Evolutionary conservation across 2,888 invertebrate genomes (phyloP).

Genomic region (Drosophila meridiana): DNA sequence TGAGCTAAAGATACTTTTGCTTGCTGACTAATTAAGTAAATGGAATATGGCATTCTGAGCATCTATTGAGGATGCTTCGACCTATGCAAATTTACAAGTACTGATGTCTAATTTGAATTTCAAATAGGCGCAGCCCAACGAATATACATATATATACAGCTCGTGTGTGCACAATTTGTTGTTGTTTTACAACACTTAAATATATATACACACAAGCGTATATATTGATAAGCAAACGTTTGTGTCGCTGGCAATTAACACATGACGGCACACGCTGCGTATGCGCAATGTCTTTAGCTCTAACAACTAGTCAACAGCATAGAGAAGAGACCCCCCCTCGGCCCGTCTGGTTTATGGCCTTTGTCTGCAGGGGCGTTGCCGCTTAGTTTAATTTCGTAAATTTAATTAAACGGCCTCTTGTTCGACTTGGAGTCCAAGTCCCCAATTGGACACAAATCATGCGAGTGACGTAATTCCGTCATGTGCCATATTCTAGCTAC

Average conservation of each 20-base stretch:
- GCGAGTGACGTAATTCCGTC: constrained; percentile 72
- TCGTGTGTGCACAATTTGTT: constrained; percentile 23
- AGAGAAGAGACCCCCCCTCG: constrained; percentile 1
- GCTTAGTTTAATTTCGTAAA: constrained; percentile 69
- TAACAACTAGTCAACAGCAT: constrained; percentile 34
- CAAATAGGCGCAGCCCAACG: constrained; percentile 61
- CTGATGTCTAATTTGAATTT: constrained; percentile 80
- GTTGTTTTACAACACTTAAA: constrained; percentile 38
- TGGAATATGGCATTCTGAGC: constrained; percentile 50
- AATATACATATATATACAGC: constrained; percentile 20
- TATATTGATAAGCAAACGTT: constrained; percentile 72
- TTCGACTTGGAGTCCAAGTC: constrained; percentile 24
- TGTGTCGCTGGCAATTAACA: constrained; percentile 68
- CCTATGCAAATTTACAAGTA: constrained; percentile 76
- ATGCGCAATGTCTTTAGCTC: constrained; percentile 63
- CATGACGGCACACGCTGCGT: constrained; percentile 72
- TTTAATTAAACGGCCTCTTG: constrained; percentile 70
- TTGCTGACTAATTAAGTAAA: constrained; percentile 68
- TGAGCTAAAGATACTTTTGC: constrained; percentile 8
- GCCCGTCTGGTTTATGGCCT: not conserved
- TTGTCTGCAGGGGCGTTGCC: constrained; percentile 63
- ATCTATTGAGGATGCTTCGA: constrained; percentile 55
- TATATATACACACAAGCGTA: constrained; percentile 11
- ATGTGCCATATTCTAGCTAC: constrained; percentile 49
- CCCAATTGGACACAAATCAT: constrained; percentile 77